A percentile compares a stretch with the other conserved stretches of the same genome.
phyloP scores from a whole-genome alignment of 2,113 vertebrate genomes.

The Amphilophus citrinellus region DNA sequence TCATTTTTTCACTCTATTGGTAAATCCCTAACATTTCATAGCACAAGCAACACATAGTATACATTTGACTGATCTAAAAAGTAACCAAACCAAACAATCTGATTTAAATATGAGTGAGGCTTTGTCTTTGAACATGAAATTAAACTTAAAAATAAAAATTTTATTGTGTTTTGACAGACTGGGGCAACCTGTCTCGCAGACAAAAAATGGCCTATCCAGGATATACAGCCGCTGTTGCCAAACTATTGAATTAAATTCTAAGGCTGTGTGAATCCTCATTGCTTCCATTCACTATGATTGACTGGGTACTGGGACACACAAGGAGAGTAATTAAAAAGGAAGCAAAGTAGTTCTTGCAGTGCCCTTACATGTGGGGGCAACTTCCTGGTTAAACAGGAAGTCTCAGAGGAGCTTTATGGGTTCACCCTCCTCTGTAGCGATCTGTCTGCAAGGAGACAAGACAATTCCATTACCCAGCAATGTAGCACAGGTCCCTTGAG shows the following conservation, averaged over 20 bases:
- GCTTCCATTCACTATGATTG: conserved; percentile 36
- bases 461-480: conserved; percentile 74
- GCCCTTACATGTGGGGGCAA: conserved; percentile 54
- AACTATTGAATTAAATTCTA: conserved; percentile 24
- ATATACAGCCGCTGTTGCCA: neutral
- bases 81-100: neutral
- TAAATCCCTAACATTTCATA: neutral
- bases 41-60: neutral
- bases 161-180: neutral
- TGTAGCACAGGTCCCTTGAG: conserved; percentile 66
- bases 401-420: conserved; percentile 48
- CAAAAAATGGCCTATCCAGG: neutral
- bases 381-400: conserved; percentile 61
- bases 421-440: conserved; percentile 45
- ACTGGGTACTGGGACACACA: conserved; percentile 2
- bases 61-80: neutral
- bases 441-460: conserved; percentile 71
- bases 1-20: neutral
- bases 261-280: conserved; percentile 5
- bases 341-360: conserved; percentile 4
- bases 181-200: neutral
- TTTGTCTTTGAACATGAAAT: neutral
- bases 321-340: conserved; percentile 61
- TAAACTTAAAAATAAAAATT: neutral
- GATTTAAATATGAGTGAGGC: neutral